These are phyloP conservation scores for Oligia latruncula DNA, from an alignment of 2,888 invertebrate species.

Conservation along the genomic window DNA sequence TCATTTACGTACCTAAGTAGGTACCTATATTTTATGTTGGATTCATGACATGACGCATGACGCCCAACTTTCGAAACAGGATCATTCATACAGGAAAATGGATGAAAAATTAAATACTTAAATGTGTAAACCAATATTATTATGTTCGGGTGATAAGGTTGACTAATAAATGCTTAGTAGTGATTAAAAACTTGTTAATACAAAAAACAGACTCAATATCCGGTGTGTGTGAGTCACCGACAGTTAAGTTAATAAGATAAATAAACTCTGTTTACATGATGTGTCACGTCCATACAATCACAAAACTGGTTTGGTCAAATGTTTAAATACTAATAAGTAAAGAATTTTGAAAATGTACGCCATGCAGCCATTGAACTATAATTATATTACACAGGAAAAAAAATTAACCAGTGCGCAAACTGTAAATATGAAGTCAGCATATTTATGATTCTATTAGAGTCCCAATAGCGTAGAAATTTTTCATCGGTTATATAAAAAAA, in stretches of 20 bases:
- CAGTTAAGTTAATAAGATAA: constrained; percentile 41
- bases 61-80: not conserved
- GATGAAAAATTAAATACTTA: not conserved
- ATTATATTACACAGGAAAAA: not conserved
- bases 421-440: not conserved
- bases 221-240: constrained; percentile 48
- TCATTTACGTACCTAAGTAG: not conserved
- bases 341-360: constrained; percentile 27
- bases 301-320: constrained; percentile 55
- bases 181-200: constrained; percentile 36
- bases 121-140: constrained; percentile 8
- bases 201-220: constrained; percentile 51
- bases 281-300: constrained; percentile 51
- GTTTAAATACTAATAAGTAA: constrained; percentile 20
- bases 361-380: not conserved
- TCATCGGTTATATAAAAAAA: too few species aligned
- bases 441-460: not conserved
- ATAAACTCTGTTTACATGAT: constrained; percentile 51
- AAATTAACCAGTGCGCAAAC: not conserved
- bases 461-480: not conserved
- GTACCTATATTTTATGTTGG: not conserved
- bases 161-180: constrained; percentile 13
- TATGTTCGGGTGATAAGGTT: constrained; percentile 4
- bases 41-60: not conserved
- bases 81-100: not conserved